phyloP scores from a whole-genome alignment of 2,797 vertebrate genomes.

The Bradypodion ventrale region DNA sequence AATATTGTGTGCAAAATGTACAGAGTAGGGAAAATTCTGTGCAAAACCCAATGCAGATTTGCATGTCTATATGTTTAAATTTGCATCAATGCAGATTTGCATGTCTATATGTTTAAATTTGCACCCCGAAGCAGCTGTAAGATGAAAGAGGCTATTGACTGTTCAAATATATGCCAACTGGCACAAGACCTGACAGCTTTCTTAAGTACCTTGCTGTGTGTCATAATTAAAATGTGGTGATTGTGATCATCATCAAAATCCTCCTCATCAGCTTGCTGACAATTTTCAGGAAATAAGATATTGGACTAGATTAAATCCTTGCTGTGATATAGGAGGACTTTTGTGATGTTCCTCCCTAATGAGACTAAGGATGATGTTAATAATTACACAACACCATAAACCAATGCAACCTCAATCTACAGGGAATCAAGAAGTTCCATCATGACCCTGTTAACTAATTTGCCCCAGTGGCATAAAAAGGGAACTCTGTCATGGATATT shows the following conservation, averaged over 20 bases:
- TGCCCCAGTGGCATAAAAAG: background rate
- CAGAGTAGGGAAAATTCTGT: too few species aligned
- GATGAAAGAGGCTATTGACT: too few species aligned
- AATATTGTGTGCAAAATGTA: too few species aligned
- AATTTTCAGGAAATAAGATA: background rate
- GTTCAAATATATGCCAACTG: background rate
- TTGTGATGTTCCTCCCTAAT: background rate
- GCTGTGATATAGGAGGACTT: background rate
- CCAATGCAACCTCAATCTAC: background rate
- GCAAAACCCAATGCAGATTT: too few species aligned
- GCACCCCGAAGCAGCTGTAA: too few species aligned
- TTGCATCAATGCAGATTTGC: too few species aligned
- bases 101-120: too few species aligned
- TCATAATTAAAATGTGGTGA: background rate
- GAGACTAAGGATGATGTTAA: background rate
- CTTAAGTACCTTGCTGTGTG: background rate
- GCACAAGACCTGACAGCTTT: background rate
- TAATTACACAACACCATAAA: background rate
- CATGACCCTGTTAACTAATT: background rate
- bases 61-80: too few species aligned
- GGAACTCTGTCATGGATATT: background rate
- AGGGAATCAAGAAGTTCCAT: accelerated
- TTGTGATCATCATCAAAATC: background rate
- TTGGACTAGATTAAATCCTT: background rate
- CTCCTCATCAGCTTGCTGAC: background rate